Percentiles rank a stretch among this genome's conserved stretches.
phyloP scores from a whole-genome alignment of 2,797 vertebrate genomes.

The Mormyrus proboscirostris region DNA sequence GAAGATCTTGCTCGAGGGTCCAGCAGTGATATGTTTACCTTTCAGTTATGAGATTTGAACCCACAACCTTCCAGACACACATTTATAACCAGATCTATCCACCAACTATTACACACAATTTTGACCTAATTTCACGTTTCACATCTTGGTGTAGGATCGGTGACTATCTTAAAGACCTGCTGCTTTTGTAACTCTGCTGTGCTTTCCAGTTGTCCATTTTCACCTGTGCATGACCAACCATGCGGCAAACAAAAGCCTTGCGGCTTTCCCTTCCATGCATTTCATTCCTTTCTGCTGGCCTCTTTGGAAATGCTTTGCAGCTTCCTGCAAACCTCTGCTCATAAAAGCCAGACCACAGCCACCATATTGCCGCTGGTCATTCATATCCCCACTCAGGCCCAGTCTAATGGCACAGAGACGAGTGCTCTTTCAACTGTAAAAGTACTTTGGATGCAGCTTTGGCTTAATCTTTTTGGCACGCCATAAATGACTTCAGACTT shows the following conservation, averaged over 20 bases:
- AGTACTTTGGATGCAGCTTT: conserved; percentile 48
- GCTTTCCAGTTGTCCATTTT: not conserved
- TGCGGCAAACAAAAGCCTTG: not conserved
- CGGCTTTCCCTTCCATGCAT: not conserved
- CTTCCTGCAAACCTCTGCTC: not conserved
- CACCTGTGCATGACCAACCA: not conserved
- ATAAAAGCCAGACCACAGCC: not conserved
- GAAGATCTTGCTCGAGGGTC: not conserved
- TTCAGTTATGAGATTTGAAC: not conserved
- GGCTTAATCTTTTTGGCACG: conserved; percentile 54
- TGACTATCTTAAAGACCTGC: not conserved
- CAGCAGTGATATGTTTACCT: not conserved
- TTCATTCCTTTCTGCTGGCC: not conserved
- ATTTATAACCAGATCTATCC: not conserved
- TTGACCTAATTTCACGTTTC: not conserved
- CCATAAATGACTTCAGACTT: conserved; percentile 70
- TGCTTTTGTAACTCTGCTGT: too few species aligned
- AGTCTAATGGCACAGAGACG: conserved; percentile 23
- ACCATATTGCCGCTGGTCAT: not conserved
- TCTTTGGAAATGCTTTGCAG: not conserved
- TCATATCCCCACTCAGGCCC: conserved; percentile 22
- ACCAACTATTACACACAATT: not conserved
- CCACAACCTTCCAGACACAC: not conserved
- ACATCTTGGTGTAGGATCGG: not conserved
- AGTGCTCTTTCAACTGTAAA: conserved; percentile 37